Evolutionary conservation across 1,140 invertebrate species (phyloP), one percentile per base, ranked within the genome.

Genomic region (Ridgeia piscesae): DNA sequence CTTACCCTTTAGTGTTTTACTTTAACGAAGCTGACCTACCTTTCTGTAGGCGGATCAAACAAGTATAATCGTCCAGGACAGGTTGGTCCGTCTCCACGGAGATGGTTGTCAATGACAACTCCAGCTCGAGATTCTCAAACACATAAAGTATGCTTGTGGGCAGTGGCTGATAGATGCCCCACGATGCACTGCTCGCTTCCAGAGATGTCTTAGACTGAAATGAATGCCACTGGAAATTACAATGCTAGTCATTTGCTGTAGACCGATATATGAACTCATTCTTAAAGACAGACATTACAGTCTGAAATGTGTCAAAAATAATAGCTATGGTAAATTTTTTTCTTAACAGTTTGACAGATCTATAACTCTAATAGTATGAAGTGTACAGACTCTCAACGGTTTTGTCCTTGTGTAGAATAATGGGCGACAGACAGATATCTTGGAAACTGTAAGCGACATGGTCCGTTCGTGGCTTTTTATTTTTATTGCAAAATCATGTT

Each of bases 61-160:
- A 96, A 35, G 93, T 95, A 92, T 95, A 96, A n/a, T 94, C 94
- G 93, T 96, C 95, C 34, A 94, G 92, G 1, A 92, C 58, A 11
- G 91, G 91, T n/a, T 94, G 93, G 91, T 94, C 93, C 50, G 93
- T 91, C 27, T 93, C 90, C 89, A 94, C 42, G 11, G 91, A n/a
- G n/a, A 93, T 90, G 14, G 94, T 94, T 89, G 94, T 94, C 9
- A 96, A 93, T 34, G 95, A 94, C 89, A 96, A 93, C 89, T 96
- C 95, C 77, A 96, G 93, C 91, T 96, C 96, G 31, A 96, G 94
- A 89, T 94, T 96, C 93, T 96, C 96, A 93, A 95, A 95, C 4
- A 96, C 96, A 93, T 95, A 96, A 33, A 96, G 93, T 0, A 94
- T 92, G 58, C 58, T 77, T 77, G 58, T 77, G 58, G 58, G 58